Evolutionary conservation across 2,113 vertebrate genomes (phyloP), one percentile per base, ranked within the genome.

Genomic region (Anhinga anhinga): DNA sequence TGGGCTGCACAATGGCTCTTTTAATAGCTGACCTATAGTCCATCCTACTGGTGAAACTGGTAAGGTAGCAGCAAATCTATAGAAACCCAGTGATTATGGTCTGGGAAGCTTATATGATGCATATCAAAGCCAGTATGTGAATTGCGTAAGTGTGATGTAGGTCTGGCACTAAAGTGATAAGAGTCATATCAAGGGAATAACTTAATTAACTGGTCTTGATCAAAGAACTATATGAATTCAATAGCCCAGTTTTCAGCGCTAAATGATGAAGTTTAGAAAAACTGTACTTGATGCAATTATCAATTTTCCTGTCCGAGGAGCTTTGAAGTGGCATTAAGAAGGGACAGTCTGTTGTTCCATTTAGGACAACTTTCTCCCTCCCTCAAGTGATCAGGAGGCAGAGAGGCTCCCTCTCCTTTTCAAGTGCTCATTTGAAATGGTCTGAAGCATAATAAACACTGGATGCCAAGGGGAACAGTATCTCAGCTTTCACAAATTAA

Each of bases 151-250:
- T 77, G 86, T 86, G 96, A 95, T 96, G 97, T 96, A 96, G 95
- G 96, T 98, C 97, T 96, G 95, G 94, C 93, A 88, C 86, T 94
- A 83, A 92, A 91, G 78, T 65, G 97, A 97, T 97, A 97, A 97
- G 96, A 93, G 92, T 92, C 93, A 16, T 97, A 96, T 97, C 97
- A 95, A 96, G 97, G 96, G 96, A 97, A 96, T 96, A 97, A 97
- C 96, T 98, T 97, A 98, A 98, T 98, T 98, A 98, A 95, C 95
- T 95, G 90, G 95, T 94, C 88, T 98, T 95, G 96, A 97, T 98
- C 97, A 97, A 98, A 98, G 97, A 97, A 96, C 86, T 87, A 6
- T 92, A 59, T 93, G 91, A 96, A 97, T 97, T 97, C 95, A 97
- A 97, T 94, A 97, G 96, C 94, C 81, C 95, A 73, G 93, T 97